Evolutionary conservation across 2,888 invertebrate genomes (phyloP).

Genomic region (Meghimatium bilineatum): DNA sequence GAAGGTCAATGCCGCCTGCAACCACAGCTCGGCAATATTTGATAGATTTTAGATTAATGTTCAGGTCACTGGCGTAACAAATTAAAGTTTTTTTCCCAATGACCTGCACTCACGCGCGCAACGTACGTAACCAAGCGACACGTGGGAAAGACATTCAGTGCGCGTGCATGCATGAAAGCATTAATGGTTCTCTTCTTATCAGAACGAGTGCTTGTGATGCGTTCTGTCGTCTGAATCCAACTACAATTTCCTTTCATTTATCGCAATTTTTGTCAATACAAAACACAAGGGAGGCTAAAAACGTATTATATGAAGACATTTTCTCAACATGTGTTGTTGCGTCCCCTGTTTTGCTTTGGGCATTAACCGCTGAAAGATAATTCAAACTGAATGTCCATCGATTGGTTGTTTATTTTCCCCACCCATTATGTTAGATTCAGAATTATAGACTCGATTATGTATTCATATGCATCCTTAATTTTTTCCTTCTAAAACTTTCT

Average conservation of each 20-base stretch:
- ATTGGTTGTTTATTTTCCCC: neutral
- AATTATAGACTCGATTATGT: neutral
- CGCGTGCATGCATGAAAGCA: conserved; percentile 23
- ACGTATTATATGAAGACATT: neutral
- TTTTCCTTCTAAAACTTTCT: neutral
- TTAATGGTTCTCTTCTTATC: neutral
- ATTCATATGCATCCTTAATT: neutral
- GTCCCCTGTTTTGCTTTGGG: neutral
- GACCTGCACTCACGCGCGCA: neutral
- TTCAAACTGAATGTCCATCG: neutral
- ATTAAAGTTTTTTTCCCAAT: neutral
- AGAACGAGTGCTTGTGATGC: neutral
- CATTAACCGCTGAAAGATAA: neutral
- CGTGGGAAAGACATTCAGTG: neutral
- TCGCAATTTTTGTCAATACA: neutral
- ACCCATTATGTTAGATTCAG: neutral
- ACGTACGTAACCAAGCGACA: neutral
- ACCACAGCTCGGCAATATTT: neutral
- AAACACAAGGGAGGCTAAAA: neutral
- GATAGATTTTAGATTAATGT: neutral
- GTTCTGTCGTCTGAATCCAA: neutral
- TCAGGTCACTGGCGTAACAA: neutral
- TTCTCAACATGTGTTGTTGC: neutral
- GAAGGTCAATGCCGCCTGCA: neutral
- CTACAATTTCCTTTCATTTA: neutral